Conservation (phyloP, 2,797 vertebrate species). For the Ptychadena robeensis region DNA sequence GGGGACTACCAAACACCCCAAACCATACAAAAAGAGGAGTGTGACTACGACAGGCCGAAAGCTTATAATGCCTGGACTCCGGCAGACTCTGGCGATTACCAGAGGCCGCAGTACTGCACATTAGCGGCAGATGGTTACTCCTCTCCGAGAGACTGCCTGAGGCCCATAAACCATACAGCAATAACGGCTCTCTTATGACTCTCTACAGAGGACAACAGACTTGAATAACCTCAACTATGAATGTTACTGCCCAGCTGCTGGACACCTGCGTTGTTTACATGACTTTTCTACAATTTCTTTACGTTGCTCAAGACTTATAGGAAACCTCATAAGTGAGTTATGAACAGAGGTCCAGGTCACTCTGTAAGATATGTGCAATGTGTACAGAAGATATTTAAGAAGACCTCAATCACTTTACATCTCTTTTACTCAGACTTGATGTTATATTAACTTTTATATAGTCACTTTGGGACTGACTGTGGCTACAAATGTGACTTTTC, state of each 20-base stretch:
- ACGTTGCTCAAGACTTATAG: neutral
- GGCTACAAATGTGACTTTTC: conserved; percentile 10
- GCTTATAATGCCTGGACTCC: conserved; percentile 61
- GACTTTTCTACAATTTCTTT: neutral
- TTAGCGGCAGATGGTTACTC: conserved; percentile 72
- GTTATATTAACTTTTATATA: conserved; percentile 7
- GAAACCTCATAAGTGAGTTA: neutral
- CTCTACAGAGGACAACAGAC: conserved; percentile 25
- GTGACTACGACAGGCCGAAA: conserved; percentile 81
- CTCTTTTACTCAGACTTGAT: conserved; percentile 43
- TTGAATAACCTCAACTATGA: conserved; percentile 49
- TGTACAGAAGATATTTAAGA: conserved; percentile 78
- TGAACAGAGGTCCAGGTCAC: conserved; percentile 68
- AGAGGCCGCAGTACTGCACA: conserved; percentile 69
- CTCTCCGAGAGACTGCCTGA: conserved; percentile 77
- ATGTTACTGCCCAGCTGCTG: conserved; percentile 62
- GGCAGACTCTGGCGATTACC: conserved; percentile 67
- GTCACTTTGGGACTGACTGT: neutral
- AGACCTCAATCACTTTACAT: conserved; percentile 67
- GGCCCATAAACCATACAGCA: conserved; percentile 71
- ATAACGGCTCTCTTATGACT: conserved; percentile 73
- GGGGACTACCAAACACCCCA: conserved; percentile 77
- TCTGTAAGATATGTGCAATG: conserved; percentile 75
- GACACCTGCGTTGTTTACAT: conserved; percentile 58
- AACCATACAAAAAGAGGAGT: conserved; percentile 63